Percentiles rank a stretch among this genome's conserved stretches.
Evolutionary conservation across 2,888 invertebrate species (phyloP).

Genomic region (Lobophora halterata): DNA sequence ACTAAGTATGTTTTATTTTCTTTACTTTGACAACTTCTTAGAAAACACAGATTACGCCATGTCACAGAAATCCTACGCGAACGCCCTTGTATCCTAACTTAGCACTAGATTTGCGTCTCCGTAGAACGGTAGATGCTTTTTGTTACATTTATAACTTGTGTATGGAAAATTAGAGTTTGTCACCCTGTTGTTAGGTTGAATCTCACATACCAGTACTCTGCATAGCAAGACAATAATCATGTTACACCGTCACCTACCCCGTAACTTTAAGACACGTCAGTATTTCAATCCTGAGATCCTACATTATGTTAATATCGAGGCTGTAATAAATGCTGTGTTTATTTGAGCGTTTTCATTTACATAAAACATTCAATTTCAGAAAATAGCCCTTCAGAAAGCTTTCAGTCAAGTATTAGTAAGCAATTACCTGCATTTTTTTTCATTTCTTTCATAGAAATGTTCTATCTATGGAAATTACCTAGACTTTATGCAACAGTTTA

Average conservation of each 20-base stretch:
- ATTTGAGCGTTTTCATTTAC: constrained; percentile 37
- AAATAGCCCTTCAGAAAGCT: too few relatives aligned
- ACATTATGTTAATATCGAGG: constrained; percentile 52
- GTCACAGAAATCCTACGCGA: constrained; percentile 1
- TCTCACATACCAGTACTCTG: constrained; percentile 16
- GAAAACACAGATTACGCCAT: neutral
- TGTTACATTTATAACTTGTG: constrained; percentile 2
- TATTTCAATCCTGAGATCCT: constrained; percentile 66
- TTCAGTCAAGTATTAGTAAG: too few relatives aligned
- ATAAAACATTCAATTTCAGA: too few relatives aligned
- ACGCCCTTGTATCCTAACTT: neutral
- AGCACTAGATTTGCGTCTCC: constrained; percentile 11
- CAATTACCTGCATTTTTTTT: too few relatives aligned
- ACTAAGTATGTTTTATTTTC: neutral
- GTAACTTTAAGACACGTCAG: constrained; percentile 39
- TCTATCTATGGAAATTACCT: too few relatives aligned
- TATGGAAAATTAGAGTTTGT: constrained; percentile 15
- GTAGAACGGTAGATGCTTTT: constrained; percentile 7
- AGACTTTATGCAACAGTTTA: too few relatives aligned
- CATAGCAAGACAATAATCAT: constrained; percentile 17
- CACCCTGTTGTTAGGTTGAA: constrained; percentile 15
- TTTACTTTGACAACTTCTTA: too few relatives aligned
- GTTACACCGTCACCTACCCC: constrained; percentile 6
- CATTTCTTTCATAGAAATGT: too few relatives aligned
- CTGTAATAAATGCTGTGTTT: constrained; percentile 63